A percentile compares a stretch with the other conserved stretches of the same genome.
Evolutionary conservation across 2,113 vertebrate species (phyloP).

Genomic region (Engystomops pustulosus): DNA sequence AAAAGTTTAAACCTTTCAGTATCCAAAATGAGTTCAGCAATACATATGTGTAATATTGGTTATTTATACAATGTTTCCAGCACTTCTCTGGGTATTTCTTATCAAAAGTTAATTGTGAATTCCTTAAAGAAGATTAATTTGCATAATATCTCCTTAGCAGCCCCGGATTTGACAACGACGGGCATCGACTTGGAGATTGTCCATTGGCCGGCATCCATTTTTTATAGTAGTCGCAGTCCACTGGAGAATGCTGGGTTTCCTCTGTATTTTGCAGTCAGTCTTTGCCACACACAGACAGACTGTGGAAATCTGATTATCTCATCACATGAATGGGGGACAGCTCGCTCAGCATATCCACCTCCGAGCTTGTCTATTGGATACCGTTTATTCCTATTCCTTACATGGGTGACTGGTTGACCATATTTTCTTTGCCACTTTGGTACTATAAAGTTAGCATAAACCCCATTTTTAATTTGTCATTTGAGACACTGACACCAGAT

Average conservation of each 20-base stretch:
- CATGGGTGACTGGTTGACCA: too few species aligned
- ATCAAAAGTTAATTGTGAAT: not conserved
- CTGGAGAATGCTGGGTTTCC: not conserved
- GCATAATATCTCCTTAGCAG: constrained; percentile 19
- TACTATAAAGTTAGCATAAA: too few species aligned
- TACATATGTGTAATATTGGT: too few species aligned
- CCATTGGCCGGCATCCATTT: constrained; percentile 4
- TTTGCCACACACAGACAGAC: not conserved
- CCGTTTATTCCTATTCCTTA: too few species aligned
- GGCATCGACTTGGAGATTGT: not conserved
- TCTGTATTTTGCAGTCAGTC: not conserved
- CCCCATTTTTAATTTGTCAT: too few species aligned
- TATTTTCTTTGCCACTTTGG: not conserved
- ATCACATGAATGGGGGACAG: not conserved
- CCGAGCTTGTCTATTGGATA: not conserved
- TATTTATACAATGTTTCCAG: too few species aligned
- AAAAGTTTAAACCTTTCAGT: not conserved
- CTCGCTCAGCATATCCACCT: not conserved
- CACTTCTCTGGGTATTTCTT: too few species aligned
- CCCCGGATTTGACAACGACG: not conserved
- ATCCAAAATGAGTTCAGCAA: too few species aligned
- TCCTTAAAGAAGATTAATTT: not conserved
- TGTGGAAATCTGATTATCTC: not conserved
- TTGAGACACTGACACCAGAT: too few species aligned
- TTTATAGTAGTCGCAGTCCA: not conserved